Base-by-base conservation (phyloP, 2,113 vertebrate genomes). In the Raphicerus campestris region DNA sequence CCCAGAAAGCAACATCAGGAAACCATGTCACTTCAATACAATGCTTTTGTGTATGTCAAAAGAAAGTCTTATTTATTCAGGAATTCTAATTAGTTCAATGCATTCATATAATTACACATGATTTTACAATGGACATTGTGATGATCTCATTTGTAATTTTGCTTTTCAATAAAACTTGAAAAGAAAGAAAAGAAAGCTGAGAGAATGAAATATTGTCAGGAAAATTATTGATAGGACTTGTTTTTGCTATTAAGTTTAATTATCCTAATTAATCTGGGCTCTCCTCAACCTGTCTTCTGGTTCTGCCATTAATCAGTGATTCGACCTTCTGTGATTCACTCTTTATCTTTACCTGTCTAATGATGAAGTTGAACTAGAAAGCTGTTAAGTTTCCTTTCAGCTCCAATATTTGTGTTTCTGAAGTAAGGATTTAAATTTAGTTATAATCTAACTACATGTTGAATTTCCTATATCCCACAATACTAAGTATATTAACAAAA, bases 211-310 rank as follows among this genome's bases (percentile, higher is more conserved):
- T 66, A 87, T 42, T 91, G 7, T 89, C 87, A 70, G 42, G 16
- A 93, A 96, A 93, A 93, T 85, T 91, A 91, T 60, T 85, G 35
- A 82, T 80, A 89, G 73, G 5, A 30, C 81, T 96, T 95, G 14
- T 22, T 78, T 89, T 91, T 81, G 53, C 24, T 92, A 16, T 87
- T 89, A 78, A 80, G 75, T 94, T 93, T 96, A 96, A 95, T 96
- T 94, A 87, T 84, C 26, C 73, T 78, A 53, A 94, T 97, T 95
- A 96, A 97, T 78, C 73, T 96, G 32, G 2, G 1, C 1, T 75
- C 49, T 92, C n/a, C 4, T 11, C 77, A 19, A 56, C 16, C 16
- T 82, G 39, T 81, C 70, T 84, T 94, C 87, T 96, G 35, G 16
- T 90, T 77, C 60, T 91, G 26, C 45, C 82, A 82, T 53, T 78